Base-by-base conservation (phyloP, 2,888 invertebrate genomes). In the Eupeodes luniger region DNA sequence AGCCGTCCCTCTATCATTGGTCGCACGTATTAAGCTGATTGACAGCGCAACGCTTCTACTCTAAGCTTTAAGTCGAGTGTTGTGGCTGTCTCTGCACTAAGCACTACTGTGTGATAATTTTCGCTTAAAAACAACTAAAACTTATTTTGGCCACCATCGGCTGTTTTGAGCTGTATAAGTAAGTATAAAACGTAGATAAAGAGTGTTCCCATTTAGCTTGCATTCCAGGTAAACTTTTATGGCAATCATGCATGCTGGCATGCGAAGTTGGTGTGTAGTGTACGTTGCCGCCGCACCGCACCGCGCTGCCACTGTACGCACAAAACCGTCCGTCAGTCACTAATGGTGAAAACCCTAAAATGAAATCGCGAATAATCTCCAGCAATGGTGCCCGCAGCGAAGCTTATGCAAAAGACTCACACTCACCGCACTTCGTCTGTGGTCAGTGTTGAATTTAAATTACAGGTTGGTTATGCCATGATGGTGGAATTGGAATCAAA, bases 161-260 rank as follows among this genome's bases (percentile, higher is more conserved):
- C 16, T 51, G 34, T 47, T 27, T 53, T 64, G 14, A 10, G 34
- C 16, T 49, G 36, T 62, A 14, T 49, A 36, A 34, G 57, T 72
- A 44, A 59, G 47, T 44, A 40, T 47, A 59, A 59, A 11, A 72
- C 72, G 59, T 27, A 53, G 11, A 67, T 47, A 64, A 70, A 66
- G 27, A 27, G 44, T 80, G 84, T 84, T 72, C 80, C 49, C 84
- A 84, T 77, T 84, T 81, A n/a, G 55, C 72, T 61, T 84, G 69
- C 87, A 87, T 87, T 87, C 87, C 87, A 84, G 34, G 66, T 55
- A 74, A 70, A 47, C 76, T 83, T 86, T 83, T 87, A 87, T 84
- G 84, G 87, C 79, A 55, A 72, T 77, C 84, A 76, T 76, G 76
- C 72, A 84, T 77, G 80, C 83, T 59, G 83, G 59, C 69, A 55